Evolutionary conservation across 2,113 vertebrate genomes (phyloP).

Genomic region (Polypterus bichir): DNA sequence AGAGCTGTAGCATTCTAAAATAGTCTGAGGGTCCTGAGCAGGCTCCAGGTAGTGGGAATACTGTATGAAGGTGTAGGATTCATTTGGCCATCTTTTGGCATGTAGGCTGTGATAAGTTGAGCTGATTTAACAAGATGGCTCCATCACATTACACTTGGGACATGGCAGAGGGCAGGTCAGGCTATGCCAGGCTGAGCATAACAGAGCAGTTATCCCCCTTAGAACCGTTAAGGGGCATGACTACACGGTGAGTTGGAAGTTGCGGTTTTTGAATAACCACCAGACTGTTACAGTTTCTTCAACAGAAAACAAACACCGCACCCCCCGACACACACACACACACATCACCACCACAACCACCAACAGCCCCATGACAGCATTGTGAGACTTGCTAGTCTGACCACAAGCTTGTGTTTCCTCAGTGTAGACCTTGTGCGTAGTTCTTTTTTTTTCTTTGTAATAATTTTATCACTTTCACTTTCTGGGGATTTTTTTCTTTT

Average conservation of each 20-base stretch:
- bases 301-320: neutral
- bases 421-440: conserved; percentile 5
- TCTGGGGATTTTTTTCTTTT: neutral
- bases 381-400: neutral
- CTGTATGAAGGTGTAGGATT: too few species aligned
- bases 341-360: neutral
- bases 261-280: conserved; percentile 12
- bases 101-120: too few species aligned
- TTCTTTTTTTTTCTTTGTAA: neutral
- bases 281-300: conserved; percentile 11
- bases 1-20: too few species aligned
- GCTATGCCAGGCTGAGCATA: too few species aligned
- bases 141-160: too few species aligned
- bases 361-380: neutral
- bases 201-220: neutral
- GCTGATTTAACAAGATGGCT: too few species aligned
- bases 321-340: neutral
- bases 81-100: too few species aligned
- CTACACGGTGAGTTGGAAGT: conserved; percentile 7
- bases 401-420: conserved; percentile 3
- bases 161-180: too few species aligned
- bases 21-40: too few species aligned
- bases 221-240: conserved; percentile 7
- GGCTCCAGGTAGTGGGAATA: too few species aligned
- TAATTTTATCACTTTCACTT: neutral